phyloP scores from a whole-genome alignment of 2,888 invertebrate species.

The Scaptomyza parva region DNA sequence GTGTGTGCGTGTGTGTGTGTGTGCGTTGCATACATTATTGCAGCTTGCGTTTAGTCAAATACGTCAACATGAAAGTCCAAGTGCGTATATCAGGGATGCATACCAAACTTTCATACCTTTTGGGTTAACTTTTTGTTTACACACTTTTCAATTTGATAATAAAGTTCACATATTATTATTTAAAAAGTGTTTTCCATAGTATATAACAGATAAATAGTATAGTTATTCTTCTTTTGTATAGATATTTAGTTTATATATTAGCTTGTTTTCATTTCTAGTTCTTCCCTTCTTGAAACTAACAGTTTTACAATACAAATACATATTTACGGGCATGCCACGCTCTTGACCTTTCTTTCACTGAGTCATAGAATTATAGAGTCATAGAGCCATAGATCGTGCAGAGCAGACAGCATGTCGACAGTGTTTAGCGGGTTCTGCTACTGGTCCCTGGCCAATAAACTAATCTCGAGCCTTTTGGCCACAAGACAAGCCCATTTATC shows the following conservation, averaged over 20 bases:
- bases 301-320: not conserved
- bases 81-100: constrained; percentile 33
- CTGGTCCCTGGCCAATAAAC: constrained; percentile 37
- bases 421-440: constrained; percentile 3
- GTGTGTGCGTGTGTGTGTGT: constrained; percentile 7
- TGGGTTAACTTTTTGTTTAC: not conserved
- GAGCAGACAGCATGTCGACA: constrained; percentile 66
- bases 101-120: not conserved
- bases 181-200: not conserved
- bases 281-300: not conserved
- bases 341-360: constrained; percentile 48
- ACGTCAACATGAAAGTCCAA: constrained; percentile 12
- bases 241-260: no score
- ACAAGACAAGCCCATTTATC: constrained; percentile 72
- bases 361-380: no score
- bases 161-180: not conserved
- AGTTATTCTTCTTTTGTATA: no score
- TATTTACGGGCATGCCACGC: constrained; percentile 34
- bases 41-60: constrained; percentile 34
- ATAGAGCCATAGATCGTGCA: constrained; percentile 41
- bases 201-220: no score
- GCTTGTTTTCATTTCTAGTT: not conserved
- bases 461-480: constrained; percentile 68
- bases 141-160: not conserved
- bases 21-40: constrained; percentile 22